A percentile compares a stretch with the other conserved stretches of the same genome.
phyloP scores from a whole-genome alignment of 2,888 invertebrate genomes.

The Andricus quercusramuli region DNA sequence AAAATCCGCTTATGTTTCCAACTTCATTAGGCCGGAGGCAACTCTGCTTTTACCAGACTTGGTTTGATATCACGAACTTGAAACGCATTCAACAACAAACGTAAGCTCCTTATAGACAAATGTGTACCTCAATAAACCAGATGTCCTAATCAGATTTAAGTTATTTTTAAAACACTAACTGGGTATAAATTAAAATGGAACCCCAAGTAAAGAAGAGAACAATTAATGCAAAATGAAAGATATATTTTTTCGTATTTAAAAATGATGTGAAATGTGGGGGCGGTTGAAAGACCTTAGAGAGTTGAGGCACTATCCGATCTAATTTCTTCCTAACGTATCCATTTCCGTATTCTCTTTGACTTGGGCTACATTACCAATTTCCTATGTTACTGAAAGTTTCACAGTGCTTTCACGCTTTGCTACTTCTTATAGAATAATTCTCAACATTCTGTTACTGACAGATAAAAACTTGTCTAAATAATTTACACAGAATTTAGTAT shows the following conservation, averaged over 20 bases:
- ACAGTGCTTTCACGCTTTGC: neutral
- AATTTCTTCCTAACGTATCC: neutral
- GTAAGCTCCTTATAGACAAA: neutral
- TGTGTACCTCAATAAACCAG: neutral
- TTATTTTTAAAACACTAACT: neutral
- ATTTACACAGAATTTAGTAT: neutral
- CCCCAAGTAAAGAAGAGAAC: too few species aligned
- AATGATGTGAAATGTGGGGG: neutral
- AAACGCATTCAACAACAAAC: constrained; percentile 11
- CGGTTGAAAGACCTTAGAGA: neutral
- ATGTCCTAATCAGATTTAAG: neutral
- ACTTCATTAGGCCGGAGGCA: constrained; percentile 39
- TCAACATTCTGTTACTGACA: neutral
- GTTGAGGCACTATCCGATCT: neutral
- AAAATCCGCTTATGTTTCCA: constrained; percentile 54
- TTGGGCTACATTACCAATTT: neutral
- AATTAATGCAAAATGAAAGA: neutral
- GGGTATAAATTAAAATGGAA: neutral
- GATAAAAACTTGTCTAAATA: neutral
- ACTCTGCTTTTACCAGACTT: constrained; percentile 20
- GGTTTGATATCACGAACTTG: constrained; percentile 22
- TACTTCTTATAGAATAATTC: neutral
- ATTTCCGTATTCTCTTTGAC: neutral
- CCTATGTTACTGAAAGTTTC: neutral
- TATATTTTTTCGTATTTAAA: neutral